Conservation (phyloP, 2,797 vertebrate species). For the Anguilla pacifica region DNA sequence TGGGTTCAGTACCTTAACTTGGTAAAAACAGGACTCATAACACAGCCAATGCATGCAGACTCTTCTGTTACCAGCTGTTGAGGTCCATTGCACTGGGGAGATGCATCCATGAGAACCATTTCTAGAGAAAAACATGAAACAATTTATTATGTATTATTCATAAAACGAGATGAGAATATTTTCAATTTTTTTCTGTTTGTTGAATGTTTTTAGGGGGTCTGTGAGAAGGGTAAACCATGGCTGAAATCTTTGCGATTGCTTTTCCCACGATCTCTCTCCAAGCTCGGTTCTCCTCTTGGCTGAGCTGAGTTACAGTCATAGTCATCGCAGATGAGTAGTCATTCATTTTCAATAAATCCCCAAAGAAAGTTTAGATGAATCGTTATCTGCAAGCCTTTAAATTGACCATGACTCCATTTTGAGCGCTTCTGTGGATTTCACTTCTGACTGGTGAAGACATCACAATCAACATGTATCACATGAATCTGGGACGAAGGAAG, state of each 20-base stretch:
- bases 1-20: neutral
- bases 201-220: neutral
- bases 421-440: neutral
- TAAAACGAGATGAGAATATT: neutral
- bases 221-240: neutral
- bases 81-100: neutral
- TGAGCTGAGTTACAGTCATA: neutral
- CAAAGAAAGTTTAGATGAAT: neutral
- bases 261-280: neutral
- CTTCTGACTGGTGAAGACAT: neutral
- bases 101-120: neutral
- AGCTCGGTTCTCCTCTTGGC: neutral
- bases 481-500: neutral
- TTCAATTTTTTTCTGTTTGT: neutral
- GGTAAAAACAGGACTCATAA: neutral
- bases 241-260: neutral
- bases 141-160: neutral
- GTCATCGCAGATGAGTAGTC: neutral
- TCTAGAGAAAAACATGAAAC: neutral
- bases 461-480: too few relatives aligned
- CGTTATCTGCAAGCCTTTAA: neutral
- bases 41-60: neutral
- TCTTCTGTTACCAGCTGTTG: neutral
- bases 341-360: neutral
- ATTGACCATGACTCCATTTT: neutral